phyloP scores from a whole-genome alignment of 2,113 vertebrate species.

The Microtus richardsoni region DNA sequence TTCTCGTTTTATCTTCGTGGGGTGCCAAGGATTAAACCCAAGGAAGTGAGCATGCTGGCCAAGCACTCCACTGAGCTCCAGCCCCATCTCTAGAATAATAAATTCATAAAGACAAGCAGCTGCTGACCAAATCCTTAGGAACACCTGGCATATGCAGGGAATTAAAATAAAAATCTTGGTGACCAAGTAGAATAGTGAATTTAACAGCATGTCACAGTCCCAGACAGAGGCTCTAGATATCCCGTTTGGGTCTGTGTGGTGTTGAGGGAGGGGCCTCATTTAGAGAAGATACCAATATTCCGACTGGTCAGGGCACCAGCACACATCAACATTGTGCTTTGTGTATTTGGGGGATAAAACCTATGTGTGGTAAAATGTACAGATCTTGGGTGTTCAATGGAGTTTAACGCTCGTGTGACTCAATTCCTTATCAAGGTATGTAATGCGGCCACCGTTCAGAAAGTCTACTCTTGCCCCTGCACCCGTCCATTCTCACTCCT shows the following conservation, averaged over 20 bases:
- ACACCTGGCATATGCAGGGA: not conserved
- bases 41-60: not conserved
- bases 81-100: not conserved
- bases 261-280: not conserved
- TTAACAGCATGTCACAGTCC: not conserved
- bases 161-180: not conserved
- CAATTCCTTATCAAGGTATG: not conserved
- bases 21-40: not conserved
- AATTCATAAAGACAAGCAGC: not conserved
- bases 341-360: not conserved
- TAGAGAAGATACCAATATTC: not conserved
- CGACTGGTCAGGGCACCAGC: not conserved
- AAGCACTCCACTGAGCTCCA: not conserved
- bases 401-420: not conserved
- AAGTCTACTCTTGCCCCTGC: no score
- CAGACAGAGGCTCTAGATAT: not conserved
- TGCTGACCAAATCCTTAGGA: not conserved
- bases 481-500: fast-evolving
- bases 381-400: not conserved
- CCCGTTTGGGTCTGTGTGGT: not conserved
- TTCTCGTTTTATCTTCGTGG: not conserved
- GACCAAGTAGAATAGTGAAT: not conserved
- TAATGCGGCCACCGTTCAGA: not conserved
- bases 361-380: not conserved
- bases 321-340: no score